These are phyloP conservation scores for Amia ocellicauda DNA, from an alignment of 2,113 vertebrate species.

Conservation along the genomic window DNA sequence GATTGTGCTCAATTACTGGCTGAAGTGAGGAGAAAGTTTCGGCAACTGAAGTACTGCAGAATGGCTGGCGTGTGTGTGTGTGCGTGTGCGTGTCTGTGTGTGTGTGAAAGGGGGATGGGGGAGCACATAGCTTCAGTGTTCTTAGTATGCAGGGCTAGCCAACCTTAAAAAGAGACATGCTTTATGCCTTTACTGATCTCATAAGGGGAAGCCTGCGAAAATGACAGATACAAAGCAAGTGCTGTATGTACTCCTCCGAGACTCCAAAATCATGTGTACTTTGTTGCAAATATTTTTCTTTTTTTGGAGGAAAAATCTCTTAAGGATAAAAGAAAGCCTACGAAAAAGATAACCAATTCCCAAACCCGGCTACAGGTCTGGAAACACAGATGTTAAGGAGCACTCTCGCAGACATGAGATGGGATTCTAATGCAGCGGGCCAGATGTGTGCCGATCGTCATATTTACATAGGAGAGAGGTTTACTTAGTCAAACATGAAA, in stretches of 20 bases:
- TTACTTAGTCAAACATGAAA: conserved; percentile 46
- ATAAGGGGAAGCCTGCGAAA: conserved; percentile 6
- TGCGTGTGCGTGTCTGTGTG: too few relatives aligned
- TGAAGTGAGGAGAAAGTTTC: too few relatives aligned
- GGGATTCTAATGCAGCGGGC: conserved; percentile 54
- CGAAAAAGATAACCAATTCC: conserved; percentile 13
- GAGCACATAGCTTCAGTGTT: conserved; percentile 4
- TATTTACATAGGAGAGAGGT: conserved; percentile 44
- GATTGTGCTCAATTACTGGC: too few relatives aligned
- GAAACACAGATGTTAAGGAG: conserved; percentile 41
- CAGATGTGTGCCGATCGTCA: conserved; percentile 65
- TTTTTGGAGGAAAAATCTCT: conserved; percentile 33
- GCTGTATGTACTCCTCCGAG: conserved; percentile 3
- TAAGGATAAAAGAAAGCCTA: conserved; percentile 22
- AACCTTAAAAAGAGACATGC: conserved; percentile 30
- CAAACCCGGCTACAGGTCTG: conserved; percentile 32
- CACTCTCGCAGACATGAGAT: conserved; percentile 37
- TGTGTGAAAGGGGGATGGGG: neutral
- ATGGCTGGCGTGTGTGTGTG: conserved; percentile 10
- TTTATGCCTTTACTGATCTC: conserved; percentile 17
- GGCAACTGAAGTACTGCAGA: neutral
- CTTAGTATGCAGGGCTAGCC: conserved; percentile 21
- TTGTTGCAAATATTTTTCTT: conserved; percentile 31
- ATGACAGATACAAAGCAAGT: conserved; percentile 3
- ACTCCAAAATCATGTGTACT: conserved; percentile 23